phyloP scores from a whole-genome alignment of 2,113 vertebrate species.

The Notiomystis cincta region DNA sequence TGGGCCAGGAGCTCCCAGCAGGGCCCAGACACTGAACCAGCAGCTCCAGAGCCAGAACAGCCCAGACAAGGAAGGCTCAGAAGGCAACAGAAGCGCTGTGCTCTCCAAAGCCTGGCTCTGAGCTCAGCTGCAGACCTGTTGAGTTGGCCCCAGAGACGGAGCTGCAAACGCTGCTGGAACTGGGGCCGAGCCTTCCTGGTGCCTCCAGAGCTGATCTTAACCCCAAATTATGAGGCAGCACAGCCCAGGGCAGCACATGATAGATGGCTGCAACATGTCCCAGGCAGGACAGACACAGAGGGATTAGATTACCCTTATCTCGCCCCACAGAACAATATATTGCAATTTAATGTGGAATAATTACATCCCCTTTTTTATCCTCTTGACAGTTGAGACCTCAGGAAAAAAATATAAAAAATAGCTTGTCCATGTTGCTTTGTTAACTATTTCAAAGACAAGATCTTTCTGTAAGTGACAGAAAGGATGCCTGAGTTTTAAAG shows the following conservation, averaged over 20 bases:
- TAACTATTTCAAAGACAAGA: background rate
- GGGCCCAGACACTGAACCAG: background rate
- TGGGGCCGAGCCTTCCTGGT: background rate
- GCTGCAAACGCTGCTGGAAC: background rate
- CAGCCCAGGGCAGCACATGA: background rate
- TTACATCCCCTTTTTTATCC: background rate
- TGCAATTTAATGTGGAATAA: constrained; percentile 10
- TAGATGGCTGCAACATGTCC: background rate
- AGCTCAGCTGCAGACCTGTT: constrained; percentile 5
- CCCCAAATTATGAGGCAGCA: background rate
- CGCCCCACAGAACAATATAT: background rate
- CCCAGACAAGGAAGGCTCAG: background rate
- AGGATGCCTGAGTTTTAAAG: background rate
- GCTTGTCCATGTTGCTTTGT: background rate
- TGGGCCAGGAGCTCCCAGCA: background rate
- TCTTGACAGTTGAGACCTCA: background rate
- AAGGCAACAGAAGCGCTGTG: background rate
- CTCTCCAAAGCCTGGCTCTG: background rate
- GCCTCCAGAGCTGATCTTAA: background rate
- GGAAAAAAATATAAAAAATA: background rate
- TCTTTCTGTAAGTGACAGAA: background rate
- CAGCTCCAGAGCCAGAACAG: background rate
- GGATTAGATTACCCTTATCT: constrained; percentile 4
- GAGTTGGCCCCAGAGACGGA: background rate
- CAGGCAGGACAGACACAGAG: background rate